Evolutionary conservation across 2,797 vertebrate species (phyloP).

Genomic region (Eremophila alpestris): DNA sequence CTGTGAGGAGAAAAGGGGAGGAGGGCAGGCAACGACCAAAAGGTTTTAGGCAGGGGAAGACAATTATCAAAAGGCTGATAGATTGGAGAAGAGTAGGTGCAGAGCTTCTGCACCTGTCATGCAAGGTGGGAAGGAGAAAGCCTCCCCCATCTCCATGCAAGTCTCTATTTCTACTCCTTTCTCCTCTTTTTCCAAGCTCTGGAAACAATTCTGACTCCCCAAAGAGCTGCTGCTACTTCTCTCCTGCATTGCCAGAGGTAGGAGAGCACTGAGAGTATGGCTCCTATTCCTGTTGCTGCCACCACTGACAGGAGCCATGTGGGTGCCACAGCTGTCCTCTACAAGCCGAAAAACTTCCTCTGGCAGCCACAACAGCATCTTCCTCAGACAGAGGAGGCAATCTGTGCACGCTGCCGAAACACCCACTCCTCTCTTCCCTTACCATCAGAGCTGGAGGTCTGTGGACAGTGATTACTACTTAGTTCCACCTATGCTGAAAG

Average conservation of each 20-base stretch:
- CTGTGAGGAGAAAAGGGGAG: not conserved
- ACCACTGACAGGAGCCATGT: not conserved
- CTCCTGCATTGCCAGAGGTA: not conserved
- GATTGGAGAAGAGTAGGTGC: not conserved
- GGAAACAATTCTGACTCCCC: not conserved
- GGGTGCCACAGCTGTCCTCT: constrained; percentile 3
- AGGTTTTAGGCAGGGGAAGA: not conserved
- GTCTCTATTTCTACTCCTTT: not conserved
- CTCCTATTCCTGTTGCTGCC: not conserved
- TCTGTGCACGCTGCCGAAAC: not conserved
- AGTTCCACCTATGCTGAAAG: not conserved
- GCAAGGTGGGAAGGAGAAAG: not conserved
- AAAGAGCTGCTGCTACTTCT: not conserved
- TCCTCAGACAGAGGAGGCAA: not conserved
- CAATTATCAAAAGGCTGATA: not conserved
- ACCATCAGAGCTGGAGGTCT: not conserved
- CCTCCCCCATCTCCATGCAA: not conserved
- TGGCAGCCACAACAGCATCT: not conserved
- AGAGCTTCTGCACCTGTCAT: not conserved
- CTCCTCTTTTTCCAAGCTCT: not conserved
- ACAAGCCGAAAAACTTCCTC: not conserved
- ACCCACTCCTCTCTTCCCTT: not conserved
- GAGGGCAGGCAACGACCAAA: not conserved
- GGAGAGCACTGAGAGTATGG: not conserved
- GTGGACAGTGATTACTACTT: not conserved